Conservation (phyloP, 2,888 invertebrate genomes). For the Hirtodrosophila trivittata region DNA sequence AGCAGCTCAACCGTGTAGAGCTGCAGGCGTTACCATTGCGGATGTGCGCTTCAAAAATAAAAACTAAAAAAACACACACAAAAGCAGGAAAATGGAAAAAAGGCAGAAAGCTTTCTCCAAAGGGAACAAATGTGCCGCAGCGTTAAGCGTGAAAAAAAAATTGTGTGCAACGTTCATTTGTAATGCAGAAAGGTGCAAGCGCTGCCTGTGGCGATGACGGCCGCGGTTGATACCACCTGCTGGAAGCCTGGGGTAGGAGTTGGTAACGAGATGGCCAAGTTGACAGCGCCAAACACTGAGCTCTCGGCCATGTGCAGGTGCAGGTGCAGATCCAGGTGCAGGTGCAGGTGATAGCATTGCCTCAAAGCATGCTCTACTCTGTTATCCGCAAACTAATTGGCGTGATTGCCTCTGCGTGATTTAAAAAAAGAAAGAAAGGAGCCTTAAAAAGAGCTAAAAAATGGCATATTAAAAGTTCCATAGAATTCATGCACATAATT, state of each 20-base stretch:
- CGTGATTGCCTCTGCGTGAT: slow-evolving; percentile 71
- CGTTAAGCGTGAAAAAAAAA: slow-evolving; percentile 50
- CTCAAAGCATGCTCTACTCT: slow-evolving; percentile 53
- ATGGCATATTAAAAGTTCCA: not conserved
- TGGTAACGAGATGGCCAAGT: no score
- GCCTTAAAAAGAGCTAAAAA: not conserved
- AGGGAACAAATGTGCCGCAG: slow-evolving; percentile 42
- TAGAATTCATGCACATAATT: slow-evolving; percentile 12
- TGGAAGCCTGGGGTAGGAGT: not conserved
- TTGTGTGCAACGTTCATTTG: slow-evolving; percentile 63
- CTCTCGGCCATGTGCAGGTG: not conserved
- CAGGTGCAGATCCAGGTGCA: slow-evolving; percentile 4
- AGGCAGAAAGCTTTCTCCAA: slow-evolving; percentile 18
- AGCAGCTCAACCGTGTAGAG: slow-evolving; percentile 62
- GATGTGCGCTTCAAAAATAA: slow-evolving; percentile 60
- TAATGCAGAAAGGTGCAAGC: slow-evolving; percentile 74
- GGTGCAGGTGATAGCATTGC: slow-evolving; percentile 37
- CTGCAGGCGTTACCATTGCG: slow-evolving; percentile 75
- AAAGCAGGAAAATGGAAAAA: slow-evolving; percentile 3
- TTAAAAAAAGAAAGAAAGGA: slow-evolving; percentile 21
- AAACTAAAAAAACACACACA: slow-evolving; percentile 35
- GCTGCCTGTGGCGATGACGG: slow-evolving; percentile 55
- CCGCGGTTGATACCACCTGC: slow-evolving; percentile 16
- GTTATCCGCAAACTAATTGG: slow-evolving; percentile 74
- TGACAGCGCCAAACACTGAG: not conserved